Conservation (phyloP, 1,140 invertebrate genomes). For the Paracyclopina nana region DNA sequence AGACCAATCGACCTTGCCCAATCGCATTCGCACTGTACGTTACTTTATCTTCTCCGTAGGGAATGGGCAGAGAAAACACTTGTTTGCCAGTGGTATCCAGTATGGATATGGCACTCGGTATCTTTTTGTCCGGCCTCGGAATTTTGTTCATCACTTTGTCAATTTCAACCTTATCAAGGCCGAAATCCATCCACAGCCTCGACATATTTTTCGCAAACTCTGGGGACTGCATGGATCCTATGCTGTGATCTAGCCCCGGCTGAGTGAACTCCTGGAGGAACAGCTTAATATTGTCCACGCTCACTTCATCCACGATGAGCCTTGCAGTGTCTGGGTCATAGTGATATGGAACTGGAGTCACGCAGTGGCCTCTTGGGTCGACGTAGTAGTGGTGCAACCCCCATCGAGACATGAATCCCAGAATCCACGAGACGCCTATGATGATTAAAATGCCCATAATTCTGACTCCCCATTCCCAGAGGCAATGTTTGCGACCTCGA, state of each 20-base stretch:
- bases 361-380: constrained; percentile 7
- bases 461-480: too few relatives aligned
- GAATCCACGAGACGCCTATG: constrained; percentile 1
- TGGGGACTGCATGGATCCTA: constrained; percentile 3
- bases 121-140: background rate
- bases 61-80: background rate
- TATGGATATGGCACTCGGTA: too few relatives aligned
- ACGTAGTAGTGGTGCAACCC: constrained; percentile 1
- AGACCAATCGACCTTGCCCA: background rate
- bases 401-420: constrained; percentile 8
- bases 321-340: background rate
- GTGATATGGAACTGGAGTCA: constrained; percentile 7
- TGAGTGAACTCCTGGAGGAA: constrained; percentile 2
- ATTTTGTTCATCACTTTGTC: background rate
- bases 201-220: background rate
- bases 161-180: background rate
- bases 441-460: constrained; percentile 1
- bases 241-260: background rate
- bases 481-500: too few relatives aligned
- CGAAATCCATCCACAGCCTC: background rate
- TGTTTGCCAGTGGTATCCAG: too few relatives aligned
- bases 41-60: background rate
- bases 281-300: background rate
- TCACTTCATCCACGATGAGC: background rate
- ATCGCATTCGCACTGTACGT: constrained; percentile 4